Percentiles rank a stretch among this genome's conserved stretches.
Evolutionary conservation across 2,113 vertebrate species (phyloP).

Genomic region (Paraplagusia blochii): DNA sequence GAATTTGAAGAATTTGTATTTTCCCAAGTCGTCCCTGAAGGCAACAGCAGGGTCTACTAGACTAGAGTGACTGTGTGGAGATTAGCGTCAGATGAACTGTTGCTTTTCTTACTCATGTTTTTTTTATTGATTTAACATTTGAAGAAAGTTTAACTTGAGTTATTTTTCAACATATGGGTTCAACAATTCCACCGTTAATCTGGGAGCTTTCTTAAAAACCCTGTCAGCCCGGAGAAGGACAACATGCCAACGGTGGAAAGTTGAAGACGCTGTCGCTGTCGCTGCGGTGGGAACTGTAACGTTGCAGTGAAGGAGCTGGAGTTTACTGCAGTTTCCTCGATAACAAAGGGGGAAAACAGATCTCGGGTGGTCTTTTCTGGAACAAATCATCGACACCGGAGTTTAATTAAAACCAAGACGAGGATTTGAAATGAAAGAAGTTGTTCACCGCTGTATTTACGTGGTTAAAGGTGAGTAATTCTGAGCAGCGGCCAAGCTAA

Average conservation of each 20-base stretch:
- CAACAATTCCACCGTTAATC: too few species aligned
- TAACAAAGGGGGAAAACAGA: slow-evolving; percentile 29
- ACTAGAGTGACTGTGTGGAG: slow-evolving; percentile 19
- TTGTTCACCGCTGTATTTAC: neutral
- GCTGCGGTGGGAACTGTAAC: slow-evolving; percentile 10
- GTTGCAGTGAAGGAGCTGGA: slow-evolving; percentile 10
- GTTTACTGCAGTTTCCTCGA: slow-evolving; percentile 37
- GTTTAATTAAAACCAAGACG: too few species aligned
- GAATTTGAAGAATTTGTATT: fast-evolving
- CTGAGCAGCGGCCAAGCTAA: slow-evolving; percentile 29
- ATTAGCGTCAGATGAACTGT: slow-evolving; percentile 44
- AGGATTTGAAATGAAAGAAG: slow-evolving; percentile 20
- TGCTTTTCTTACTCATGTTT: slow-evolving; percentile 16
- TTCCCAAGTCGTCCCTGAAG: slow-evolving; percentile 17
- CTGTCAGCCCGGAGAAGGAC: slow-evolving; percentile 37
- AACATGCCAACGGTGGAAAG: slow-evolving; percentile 45
- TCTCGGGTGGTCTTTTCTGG: neutral
- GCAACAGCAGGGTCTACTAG: slow-evolving; percentile 26
- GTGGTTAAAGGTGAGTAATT: slow-evolving; percentile 45
- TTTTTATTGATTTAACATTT: neutral
- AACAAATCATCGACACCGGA: slow-evolving; percentile 47
- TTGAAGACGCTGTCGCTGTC: slow-evolving; percentile 5
- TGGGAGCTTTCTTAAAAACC: neutral
- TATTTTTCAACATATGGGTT: too few species aligned
- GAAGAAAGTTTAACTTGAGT: neutral